Conservation (phyloP, 92 coral and sea anemone species). For the Desmophyllum pertusum region DNA sequence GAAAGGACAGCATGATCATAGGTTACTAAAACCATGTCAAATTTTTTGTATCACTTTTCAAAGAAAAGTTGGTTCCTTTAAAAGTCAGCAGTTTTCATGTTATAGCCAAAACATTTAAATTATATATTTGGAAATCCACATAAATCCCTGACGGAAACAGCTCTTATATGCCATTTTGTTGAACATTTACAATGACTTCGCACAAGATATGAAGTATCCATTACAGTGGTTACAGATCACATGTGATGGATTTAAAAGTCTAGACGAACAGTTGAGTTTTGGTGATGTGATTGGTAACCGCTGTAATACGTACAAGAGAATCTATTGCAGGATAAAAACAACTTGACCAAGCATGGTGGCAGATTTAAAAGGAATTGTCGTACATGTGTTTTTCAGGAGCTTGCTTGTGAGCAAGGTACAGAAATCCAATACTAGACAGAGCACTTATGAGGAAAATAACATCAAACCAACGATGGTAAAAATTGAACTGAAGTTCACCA, state of each 20-base stretch:
- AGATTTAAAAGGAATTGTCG: conserved; percentile 43
- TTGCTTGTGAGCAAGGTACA: conserved; percentile 96
- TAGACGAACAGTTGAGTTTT: too few relatives aligned
- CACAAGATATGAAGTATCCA: too few relatives aligned
- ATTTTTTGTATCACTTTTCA: too few relatives aligned
- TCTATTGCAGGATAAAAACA: too few relatives aligned
- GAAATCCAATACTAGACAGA: conserved; percentile 93
- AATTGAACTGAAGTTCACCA: conserved; percentile 95
- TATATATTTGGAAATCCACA: neutral
- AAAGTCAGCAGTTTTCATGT: neutral
- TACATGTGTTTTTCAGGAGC: conserved; percentile 99
- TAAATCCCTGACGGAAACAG: neutral
- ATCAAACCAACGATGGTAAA: conserved; percentile 99
- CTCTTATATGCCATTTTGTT: neutral
- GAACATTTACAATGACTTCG: neutral
- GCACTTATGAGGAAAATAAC: conserved; percentile 97
- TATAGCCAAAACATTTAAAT: too few relatives aligned
- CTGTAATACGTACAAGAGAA: too few relatives aligned
- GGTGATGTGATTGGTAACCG: too few relatives aligned
- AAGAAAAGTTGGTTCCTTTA: too few relatives aligned
- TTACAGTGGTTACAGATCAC: too few relatives aligned
- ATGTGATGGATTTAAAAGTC: too few relatives aligned
- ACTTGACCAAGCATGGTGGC: too few relatives aligned
- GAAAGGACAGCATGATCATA: neutral
- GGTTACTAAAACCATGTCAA: too few relatives aligned